Evolutionary conservation across 2,888 invertebrate genomes (phyloP).

Genomic region (Harpagoxenus sublaevis): DNA sequence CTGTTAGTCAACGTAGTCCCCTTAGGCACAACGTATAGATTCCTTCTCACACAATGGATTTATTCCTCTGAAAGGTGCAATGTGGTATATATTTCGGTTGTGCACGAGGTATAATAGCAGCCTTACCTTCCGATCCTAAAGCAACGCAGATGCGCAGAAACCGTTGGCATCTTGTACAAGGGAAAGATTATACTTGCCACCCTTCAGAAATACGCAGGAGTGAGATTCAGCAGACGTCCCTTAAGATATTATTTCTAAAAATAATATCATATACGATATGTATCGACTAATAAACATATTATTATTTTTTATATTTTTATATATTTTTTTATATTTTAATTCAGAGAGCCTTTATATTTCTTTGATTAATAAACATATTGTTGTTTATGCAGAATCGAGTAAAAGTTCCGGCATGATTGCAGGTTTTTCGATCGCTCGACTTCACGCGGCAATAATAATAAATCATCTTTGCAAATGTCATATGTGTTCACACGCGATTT

Average conservation of each 20-base stretch:
- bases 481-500: conserved; percentile 21
- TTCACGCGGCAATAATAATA: conserved; percentile 31
- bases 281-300: neutral
- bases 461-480: conserved; percentile 30
- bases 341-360: too few species aligned
- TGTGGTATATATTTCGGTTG: conserved; percentile 31
- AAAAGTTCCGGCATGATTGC: neutral
- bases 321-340: too few species aligned
- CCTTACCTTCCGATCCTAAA: conserved; percentile 28
- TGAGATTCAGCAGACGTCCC: neutral
- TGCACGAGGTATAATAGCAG: conserved; percentile 10
- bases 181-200: neutral
- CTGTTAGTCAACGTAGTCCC: neutral
- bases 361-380: neutral
- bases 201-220: neutral
- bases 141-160: conserved; percentile 61
- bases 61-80: conserved; percentile 37
- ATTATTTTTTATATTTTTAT: too few species aligned
- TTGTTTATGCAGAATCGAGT: conserved; percentile 8
- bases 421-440: neutral
- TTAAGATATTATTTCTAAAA: neutral
- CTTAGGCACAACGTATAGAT: conserved; percentile 14
- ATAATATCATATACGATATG: neutral
- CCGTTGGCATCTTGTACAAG: conserved; percentile 58
- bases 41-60: conserved; percentile 33